Conservation (phyloP, 2,113 vertebrate species). For the Takifugu flavidus region DNA sequence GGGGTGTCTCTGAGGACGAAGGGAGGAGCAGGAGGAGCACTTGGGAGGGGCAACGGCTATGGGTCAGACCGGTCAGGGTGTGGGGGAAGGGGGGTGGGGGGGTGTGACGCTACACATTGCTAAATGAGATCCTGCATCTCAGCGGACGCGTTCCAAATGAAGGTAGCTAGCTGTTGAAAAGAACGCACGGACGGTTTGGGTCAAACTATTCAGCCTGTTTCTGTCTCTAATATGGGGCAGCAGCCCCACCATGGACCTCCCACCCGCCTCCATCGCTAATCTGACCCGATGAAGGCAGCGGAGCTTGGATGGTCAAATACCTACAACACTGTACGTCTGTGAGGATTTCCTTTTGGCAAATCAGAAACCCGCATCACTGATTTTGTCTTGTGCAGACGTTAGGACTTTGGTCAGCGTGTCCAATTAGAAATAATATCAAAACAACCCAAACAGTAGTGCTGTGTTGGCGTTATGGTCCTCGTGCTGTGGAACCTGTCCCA, state of each 20-base stretch:
- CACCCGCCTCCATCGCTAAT: too few species aligned
- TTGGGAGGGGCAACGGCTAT: constrained; percentile 14
- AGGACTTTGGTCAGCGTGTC: constrained; percentile 54
- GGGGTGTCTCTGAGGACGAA: constrained; percentile 49
- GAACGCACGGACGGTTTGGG: constrained; percentile 50
- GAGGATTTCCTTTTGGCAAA: too few species aligned
- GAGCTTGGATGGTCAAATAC: too few species aligned
- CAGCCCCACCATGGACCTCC: constrained; percentile 22
- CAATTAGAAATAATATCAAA: too few species aligned
- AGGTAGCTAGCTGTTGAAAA: constrained; percentile 20
- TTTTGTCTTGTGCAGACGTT: constrained; percentile 30
- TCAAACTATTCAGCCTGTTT: constrained; percentile 34
- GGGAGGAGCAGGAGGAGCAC: constrained; percentile 18
- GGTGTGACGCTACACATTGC: too few species aligned
- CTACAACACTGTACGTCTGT: too few species aligned
- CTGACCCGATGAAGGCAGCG: too few species aligned
- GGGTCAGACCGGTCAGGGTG: constrained; percentile 27
- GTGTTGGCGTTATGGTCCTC: constrained; percentile 24
- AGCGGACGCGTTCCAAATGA: constrained; percentile 42
- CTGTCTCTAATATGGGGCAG: constrained; percentile 58
- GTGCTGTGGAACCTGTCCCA: constrained; percentile 44
- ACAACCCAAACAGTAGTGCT: constrained; percentile 36
- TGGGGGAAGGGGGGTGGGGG: constrained; percentile 24
- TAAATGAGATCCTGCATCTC: constrained; percentile 28
- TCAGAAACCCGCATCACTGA: neutral